Base-by-base conservation (phyloP, 2,888 invertebrate species). In the Chaetogeoica ovagalla region DNA sequence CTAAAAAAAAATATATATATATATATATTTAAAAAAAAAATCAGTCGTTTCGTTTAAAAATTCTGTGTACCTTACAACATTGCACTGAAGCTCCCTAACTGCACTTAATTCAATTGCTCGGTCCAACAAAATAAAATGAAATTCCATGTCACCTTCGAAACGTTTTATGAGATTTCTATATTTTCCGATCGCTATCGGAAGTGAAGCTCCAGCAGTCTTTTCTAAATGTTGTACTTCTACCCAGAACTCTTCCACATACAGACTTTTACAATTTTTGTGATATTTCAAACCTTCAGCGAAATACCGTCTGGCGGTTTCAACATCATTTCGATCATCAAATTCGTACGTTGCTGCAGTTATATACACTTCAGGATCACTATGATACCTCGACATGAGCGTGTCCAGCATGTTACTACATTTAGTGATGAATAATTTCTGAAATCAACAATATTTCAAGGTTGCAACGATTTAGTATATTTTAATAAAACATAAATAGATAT, bases 291-390 rank as follows among this genome's bases (percentile, higher is more conserved):
- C 79, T 63, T 79, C 62, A 5, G 52, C n/a, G 63, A 70, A 79
- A 57, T 71, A 79, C 43, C 39, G 39, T 43, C 79, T 62, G 57
- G 79, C 79, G 15, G 52, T 19, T 65, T 79, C 71, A 43, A 79
- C 55, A 63, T 79, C 43, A 6, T 70, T 79, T 30, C 79, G 62
- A n/a, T 79, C 79, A 57, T 79, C 79, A 79, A 79, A 79, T 71
- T 70, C 79, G 57, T 70, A 79, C 3, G 52, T 70, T 57, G 79
- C 79, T 23, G 79, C 79, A 62, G 63, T 79, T 15, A 79, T 57
- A n/a, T 79, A 79, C 0, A 79, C 63, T 71, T 79, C 79, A 43
- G 79, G 79, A 57, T 79, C 79, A 71, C 57, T 65, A 63, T 79
- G 79, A 65, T 71, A 63, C 43, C 57, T 55, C 11, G 57, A 63